Conservation (phyloP, 2,888 invertebrate genomes). For the Limenitis camilla region DNA sequence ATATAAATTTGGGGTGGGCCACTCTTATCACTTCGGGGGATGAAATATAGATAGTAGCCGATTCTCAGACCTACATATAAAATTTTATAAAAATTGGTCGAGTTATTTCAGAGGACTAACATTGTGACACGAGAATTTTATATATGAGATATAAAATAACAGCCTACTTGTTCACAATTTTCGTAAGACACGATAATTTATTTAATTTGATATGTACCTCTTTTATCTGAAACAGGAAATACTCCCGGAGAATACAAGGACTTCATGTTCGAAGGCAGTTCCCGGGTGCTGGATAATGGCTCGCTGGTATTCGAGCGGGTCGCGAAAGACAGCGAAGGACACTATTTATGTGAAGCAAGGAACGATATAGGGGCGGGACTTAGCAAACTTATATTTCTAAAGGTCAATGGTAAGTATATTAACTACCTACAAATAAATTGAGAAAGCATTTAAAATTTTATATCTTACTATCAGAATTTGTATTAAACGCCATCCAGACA, state of each 20-base stretch:
- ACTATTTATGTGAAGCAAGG: constrained; percentile 94
- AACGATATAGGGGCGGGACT: constrained; percentile 93
- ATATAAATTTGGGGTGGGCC: too few relatives aligned
- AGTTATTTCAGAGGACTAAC: too few relatives aligned
- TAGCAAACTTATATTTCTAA: constrained; percentile 92
- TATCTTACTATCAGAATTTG: not conserved
- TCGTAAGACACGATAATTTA: not conserved
- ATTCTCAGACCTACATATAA: too few relatives aligned
- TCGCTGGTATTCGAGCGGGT: constrained; percentile 88
- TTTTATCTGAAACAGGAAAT: constrained; percentile 58
- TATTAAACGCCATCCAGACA: not conserved
- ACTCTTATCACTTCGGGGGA: too few relatives aligned
- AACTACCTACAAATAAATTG: not conserved
- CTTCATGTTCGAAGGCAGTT: constrained; percentile 85
- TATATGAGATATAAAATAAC: too few relatives aligned
- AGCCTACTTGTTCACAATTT: not conserved
- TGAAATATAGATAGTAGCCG: too few relatives aligned
- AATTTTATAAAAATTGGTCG: too few relatives aligned
- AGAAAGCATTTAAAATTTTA: not conserved
- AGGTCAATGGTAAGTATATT: constrained; percentile 87
- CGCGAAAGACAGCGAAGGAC: constrained; percentile 90
- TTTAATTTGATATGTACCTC: not conserved
- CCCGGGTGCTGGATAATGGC: constrained; percentile 86
- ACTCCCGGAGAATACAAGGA: constrained; percentile 87
- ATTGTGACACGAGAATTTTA: too few relatives aligned